phyloP scores from a whole-genome alignment of 2,113 vertebrate genomes.

The Cyphomyrus discorhynchus region DNA sequence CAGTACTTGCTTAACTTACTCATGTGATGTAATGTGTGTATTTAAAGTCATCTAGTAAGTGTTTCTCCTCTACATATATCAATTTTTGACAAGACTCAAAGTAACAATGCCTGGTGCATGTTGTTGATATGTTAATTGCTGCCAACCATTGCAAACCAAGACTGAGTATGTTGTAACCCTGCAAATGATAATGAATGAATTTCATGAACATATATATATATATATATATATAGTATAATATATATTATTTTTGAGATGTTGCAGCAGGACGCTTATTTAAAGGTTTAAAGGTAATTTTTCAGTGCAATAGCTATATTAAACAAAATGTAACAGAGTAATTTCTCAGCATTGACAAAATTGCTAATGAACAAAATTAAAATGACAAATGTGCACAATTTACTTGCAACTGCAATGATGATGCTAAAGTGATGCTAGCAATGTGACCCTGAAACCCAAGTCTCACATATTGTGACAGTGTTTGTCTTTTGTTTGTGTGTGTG shows the following conservation, averaged over 20 bases:
- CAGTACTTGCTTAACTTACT: not conserved
- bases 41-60: not conserved
- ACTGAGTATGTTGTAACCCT: not conserved
- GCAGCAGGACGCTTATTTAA: not conserved
- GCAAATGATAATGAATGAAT: not conserved
- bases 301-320: not conserved
- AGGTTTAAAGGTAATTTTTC: not conserved
- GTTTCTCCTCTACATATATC: not conserved
- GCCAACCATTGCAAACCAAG: not conserved
- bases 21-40: not conserved
- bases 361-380: not conserved
- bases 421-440: not conserved
- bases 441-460: not conserved
- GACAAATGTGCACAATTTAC: not conserved
- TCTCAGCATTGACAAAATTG: not conserved
- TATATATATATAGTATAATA: not conserved
- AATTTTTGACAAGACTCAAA: not conserved
- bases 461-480: not conserved
- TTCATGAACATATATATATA: not conserved
- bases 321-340: not conserved
- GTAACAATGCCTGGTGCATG: not conserved
- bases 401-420: not conserved
- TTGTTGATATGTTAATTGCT: not conserved
- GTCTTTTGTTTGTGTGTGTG: not conserved
- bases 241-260: not conserved